Evolutionary conservation across 2,888 invertebrate genomes (phyloP).

Genomic region (Ischnura elegans): DNA sequence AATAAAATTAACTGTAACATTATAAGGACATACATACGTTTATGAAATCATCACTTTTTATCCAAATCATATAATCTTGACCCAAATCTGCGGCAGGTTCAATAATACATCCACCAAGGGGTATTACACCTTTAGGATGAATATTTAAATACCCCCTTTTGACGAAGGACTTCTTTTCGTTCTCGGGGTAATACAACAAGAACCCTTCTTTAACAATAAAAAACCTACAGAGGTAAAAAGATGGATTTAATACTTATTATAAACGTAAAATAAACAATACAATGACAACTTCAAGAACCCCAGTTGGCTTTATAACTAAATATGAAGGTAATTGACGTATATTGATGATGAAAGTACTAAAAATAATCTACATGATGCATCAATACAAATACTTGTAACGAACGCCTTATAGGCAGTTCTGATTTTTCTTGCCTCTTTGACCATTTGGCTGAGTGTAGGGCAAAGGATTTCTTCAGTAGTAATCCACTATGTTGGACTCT

Average conservation of each 20-base stretch:
- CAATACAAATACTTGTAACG: no score
- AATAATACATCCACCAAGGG: slow-evolving; percentile 71
- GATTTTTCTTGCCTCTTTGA: slow-evolving; percentile 70
- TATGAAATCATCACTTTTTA: slow-evolving; percentile 70
- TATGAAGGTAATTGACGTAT: not conserved
- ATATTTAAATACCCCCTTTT: slow-evolving; percentile 71
- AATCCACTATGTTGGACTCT: slow-evolving; percentile 71
- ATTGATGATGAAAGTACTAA: not conserved
- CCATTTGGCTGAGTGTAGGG: slow-evolving; percentile 71
- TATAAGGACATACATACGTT: slow-evolving; percentile 69
- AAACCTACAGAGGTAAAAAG: slow-evolving; percentile 69
- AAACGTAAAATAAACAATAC: no score
- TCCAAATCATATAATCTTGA: slow-evolving; percentile 71
- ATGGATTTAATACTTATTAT: no score
- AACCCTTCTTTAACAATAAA: slow-evolving; percentile 71
- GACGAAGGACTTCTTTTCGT: slow-evolving; percentile 70
- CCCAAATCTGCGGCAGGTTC: slow-evolving; percentile 69
- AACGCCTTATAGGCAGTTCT: no score
- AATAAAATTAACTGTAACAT: not conserved
- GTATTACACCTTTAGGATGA: slow-evolving; percentile 71
- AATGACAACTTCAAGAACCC: not conserved
- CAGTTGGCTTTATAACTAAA: not conserved
- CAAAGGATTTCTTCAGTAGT: slow-evolving; percentile 71
- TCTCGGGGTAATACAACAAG: slow-evolving; percentile 71
- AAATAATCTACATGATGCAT: not conserved